Base-by-base conservation (phyloP, 2,113 vertebrate genomes). In the Daboia siamensis region DNA sequence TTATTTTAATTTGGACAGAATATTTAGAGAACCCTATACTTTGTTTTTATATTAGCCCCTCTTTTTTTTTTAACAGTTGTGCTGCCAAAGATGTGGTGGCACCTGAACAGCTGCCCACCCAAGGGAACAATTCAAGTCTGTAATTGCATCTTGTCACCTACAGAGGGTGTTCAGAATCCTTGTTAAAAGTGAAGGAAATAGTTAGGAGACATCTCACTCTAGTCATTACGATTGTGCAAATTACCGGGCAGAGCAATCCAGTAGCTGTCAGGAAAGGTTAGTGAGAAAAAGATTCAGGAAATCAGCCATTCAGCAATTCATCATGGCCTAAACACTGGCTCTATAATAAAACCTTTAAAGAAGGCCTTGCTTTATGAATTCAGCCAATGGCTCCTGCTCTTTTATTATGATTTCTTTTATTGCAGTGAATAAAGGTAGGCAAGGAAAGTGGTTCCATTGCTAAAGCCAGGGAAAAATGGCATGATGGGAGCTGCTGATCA, bases 121-220 rank as follows among this genome's bases (percentile, higher is more conserved):
- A 29, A 61, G 96, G 97, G 98, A 97, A 97, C 97, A 97, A 97
- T 98, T 98, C 96, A 92, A 96, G 97, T 98, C 98, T 99, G 99
- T 99, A 99, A 99, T 99, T 99, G 98, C 99, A 97, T 98, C 98
- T 98, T 98, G 98, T 99, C 98, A 98, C 99, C 99, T 99, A 99
- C 98, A 99, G 99, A 99, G 99, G 99, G 98, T 98, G 99, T 99
- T 99, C 98, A 98, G 98, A 98, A 98, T 98, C 98, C 98, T 98
- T 98, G 98, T 98, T 99, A 99, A 98, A 98, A 98, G 97, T 97
- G 97, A 97, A 97, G 97, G 96, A 97, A 98, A 97, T 97, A 97
- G 97, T 97, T 97, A 97, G 94, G 97, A 97, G 96, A 97, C 96
- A 96, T 97, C 98, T 98, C 98, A 98, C 97, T 98, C 97, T 98